Evolutionary conservation across 2,888 invertebrate species (phyloP).

Genomic region (Patella pellucida): DNA sequence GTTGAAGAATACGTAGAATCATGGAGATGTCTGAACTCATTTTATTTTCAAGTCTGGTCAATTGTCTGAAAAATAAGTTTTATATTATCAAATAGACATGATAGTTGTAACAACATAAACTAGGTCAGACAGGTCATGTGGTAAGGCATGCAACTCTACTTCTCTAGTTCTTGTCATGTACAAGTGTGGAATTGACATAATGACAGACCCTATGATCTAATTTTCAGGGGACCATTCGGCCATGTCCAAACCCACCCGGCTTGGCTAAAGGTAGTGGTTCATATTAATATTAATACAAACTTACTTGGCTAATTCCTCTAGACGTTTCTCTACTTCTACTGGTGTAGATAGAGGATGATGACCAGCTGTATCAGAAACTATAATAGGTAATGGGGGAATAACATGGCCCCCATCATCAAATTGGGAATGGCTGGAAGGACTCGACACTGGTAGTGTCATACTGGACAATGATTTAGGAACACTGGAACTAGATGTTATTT

Average conservation of each 20-base stretch:
- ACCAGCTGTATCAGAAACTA: constrained; percentile 19
- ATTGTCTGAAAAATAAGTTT: constrained; percentile 51
- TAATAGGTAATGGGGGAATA: constrained; percentile 24
- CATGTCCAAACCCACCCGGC: no score
- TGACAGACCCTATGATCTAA: no score
- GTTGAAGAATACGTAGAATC: constrained; percentile 64
- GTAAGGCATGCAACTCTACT: background rate
- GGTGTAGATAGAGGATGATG: constrained; percentile 35
- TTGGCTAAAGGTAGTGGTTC: no score
- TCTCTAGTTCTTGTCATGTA: background rate
- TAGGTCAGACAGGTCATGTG: background rate
- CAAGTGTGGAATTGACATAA: no score
- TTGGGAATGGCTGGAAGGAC: constrained; percentile 66
- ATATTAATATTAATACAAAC: background rate
- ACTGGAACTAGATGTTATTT: constrained; percentile 57
- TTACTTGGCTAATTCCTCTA: constrained; percentile 65
- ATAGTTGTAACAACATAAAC: background rate
- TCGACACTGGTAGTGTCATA: constrained; percentile 67
- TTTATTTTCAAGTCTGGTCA: constrained; percentile 66
- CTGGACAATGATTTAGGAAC: constrained; percentile 67
- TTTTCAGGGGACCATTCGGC: no score
- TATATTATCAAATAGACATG: constrained; percentile 2
- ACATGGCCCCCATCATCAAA: constrained; percentile 51
- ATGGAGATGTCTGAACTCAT: constrained; percentile 67
- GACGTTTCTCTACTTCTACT: constrained; percentile 60